Base-by-base conservation (phyloP, 2,113 vertebrate species). In the Saguinus imperator region DNA sequence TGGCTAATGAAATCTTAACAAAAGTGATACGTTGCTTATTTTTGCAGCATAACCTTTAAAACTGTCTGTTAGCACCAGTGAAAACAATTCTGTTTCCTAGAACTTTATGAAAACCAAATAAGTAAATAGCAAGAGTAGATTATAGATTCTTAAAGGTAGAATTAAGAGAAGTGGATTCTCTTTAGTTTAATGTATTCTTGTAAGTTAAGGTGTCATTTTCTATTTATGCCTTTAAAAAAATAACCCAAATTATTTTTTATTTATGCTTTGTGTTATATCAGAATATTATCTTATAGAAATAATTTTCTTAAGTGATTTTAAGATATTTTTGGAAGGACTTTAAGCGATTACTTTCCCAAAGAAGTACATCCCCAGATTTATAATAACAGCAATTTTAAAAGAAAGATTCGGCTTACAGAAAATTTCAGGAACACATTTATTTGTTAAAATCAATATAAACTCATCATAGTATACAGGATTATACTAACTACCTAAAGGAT, bases 191-290 rank as follows among this genome's bases (percentile, higher is more conserved):
- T 91, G 16, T 83, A 92, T 84, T 50, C 21, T 77, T 95, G 43
- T 93, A 73, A 95, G 2, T 91, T 79, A 93, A 79, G 45, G n/a
- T 89, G 16, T 81, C 83, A 96, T 52, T 96, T 94, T 90, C 45
- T 35, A 81, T 58, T 82, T 91, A 94, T 77, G 10, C 10, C 58
- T 97, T 90, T 95, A 37, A 76, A 92, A 94, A 94, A 92, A 95
- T 75, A 90, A 45, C 10, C 9, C 13, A 84, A 90, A 52, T 4
- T 37, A 83, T 21, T 87, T 94, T 86, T 79, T 27, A 66, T 89
- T 82, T 89, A 43, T 72, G 12, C 37, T 91, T 93, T 93, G n/a
- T 79, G 37, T 84, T 97, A 81, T 76, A 77, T 66, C 35, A 85
- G 76, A 90, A 80, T 88, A 80, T 2, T 9, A 81, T 72, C 91